Conservation (phyloP, 2,113 vertebrate species). For the Chauna torquata region DNA sequence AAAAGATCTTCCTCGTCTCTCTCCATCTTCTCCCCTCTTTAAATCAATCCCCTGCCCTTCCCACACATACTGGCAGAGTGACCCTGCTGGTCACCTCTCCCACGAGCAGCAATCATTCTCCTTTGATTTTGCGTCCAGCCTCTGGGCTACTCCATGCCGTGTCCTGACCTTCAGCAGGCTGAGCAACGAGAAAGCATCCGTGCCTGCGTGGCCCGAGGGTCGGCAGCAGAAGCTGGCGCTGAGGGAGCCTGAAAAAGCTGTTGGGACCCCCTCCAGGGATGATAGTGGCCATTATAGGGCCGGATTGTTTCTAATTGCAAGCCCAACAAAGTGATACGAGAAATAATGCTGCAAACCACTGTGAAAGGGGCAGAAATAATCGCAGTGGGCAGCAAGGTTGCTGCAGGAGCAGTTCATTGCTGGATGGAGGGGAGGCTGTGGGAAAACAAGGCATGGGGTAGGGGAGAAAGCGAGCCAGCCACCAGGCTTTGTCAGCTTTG, state of each 20-base stretch:
- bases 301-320: neutral
- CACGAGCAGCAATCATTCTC: neutral
- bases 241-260: neutral
- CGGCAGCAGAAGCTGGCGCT: neutral
- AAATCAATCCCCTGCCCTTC: neutral
- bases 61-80: neutral
- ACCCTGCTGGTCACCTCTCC: neutral
- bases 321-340: neutral
- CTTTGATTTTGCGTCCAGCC: neutral
- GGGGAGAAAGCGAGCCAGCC: neutral
- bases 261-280: neutral
- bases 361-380: neutral
- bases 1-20: neutral
- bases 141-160: neutral
- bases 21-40: neutral
- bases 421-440: neutral
- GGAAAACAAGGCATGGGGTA: neutral
- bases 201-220: neutral
- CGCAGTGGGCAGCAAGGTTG: neutral
- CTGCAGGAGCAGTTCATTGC: neutral
- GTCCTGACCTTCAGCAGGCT: neutral
- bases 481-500: neutral
- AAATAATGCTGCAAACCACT: neutral
- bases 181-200: neutral
- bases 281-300: neutral